A percentile compares a stretch with the other conserved stretches of the same genome.
These are phyloP conservation scores for Cyprinodon variegatus DNA, from an alignment of 2,113 vertebrate genomes.

Conservation along the genomic window DNA sequence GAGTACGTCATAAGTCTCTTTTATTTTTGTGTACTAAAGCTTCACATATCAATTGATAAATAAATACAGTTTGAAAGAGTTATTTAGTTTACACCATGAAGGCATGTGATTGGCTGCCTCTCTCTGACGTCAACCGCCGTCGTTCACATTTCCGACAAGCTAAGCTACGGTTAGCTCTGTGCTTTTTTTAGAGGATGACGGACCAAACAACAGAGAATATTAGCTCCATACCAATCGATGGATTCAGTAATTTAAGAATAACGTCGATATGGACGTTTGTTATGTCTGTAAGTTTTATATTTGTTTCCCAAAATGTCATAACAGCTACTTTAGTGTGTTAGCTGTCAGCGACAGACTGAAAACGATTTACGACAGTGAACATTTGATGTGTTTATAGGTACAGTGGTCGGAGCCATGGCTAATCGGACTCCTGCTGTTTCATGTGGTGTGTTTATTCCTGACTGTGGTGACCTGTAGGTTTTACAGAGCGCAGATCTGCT, in stretches of 20 bases:
- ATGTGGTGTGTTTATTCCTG: conserved; percentile 83
- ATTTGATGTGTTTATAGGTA: conserved; percentile 61
- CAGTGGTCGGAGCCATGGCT: conserved; percentile 97
- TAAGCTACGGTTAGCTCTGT: not conserved
- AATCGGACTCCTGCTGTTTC: conserved; percentile 84
- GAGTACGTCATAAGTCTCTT: not conserved
- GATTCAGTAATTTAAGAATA: conserved; percentile 78
- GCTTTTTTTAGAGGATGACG: conserved; percentile 55
- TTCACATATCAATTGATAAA: not conserved
- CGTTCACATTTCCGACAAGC: conserved; percentile 19
- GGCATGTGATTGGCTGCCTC: not conserved
- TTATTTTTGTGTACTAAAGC: not conserved
- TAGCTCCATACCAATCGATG: conserved; percentile 76
- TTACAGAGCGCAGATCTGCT: conserved; percentile 86
- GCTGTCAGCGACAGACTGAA: not conserved
- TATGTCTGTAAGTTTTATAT: conserved; percentile 75
- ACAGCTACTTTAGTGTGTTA: conserved; percentile 2
- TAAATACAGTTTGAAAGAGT: not conserved
- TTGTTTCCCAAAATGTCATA: not conserved
- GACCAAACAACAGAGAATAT: conserved; percentile 68
- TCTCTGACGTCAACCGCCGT: conserved; percentile 14
- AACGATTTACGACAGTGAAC: not conserved
- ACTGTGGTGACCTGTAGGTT: conserved; percentile 83
- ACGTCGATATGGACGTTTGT: conserved; percentile 82
- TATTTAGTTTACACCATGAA: not conserved